Conservation (phyloP, 2,888 invertebrate genomes). For the Nipponacmea schrenckii region DNA sequence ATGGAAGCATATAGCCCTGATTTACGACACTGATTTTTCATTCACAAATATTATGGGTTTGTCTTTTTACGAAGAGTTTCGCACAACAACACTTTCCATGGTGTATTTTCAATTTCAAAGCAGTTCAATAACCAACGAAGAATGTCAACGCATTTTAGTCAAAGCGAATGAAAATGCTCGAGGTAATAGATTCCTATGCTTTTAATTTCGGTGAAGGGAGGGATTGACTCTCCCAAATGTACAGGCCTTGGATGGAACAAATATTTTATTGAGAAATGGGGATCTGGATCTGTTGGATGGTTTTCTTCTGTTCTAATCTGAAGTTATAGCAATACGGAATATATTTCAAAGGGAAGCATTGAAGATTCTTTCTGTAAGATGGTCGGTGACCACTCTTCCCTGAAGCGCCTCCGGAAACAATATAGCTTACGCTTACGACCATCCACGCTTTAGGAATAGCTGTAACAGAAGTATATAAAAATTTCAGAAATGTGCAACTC, state of each 20-base stretch:
- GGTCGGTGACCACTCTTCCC: too few species aligned
- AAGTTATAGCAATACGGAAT: too few species aligned
- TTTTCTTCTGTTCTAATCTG: too few species aligned
- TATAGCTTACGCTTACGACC: not conserved
- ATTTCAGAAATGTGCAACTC: too few species aligned
- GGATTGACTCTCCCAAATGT: too few species aligned
- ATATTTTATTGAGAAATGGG: too few species aligned
- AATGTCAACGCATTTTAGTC: slow-evolving; percentile 17
- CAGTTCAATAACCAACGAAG: slow-evolving; percentile 17
- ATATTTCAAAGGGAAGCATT: not conserved
- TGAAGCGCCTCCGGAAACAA: too few species aligned
- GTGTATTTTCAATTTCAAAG: slow-evolving; percentile 25
- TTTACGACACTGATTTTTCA: slow-evolving; percentile 18
- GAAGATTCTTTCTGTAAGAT: too few species aligned
- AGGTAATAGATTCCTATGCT: slow-evolving; percentile 22
- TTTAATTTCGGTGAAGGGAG: too few species aligned
- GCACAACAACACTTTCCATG: not conserved
- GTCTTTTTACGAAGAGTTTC: slow-evolving; percentile 14
- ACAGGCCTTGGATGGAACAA: too few species aligned
- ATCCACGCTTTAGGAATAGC: not conserved
- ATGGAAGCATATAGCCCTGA: slow-evolving; percentile 24
- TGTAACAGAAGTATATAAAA: not conserved
- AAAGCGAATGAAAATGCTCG: slow-evolving; percentile 30
- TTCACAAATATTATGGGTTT: slow-evolving; percentile 12
- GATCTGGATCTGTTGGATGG: too few species aligned